Conservation (phyloP, 2,888 invertebrate species). For the Troilus luridus region DNA sequence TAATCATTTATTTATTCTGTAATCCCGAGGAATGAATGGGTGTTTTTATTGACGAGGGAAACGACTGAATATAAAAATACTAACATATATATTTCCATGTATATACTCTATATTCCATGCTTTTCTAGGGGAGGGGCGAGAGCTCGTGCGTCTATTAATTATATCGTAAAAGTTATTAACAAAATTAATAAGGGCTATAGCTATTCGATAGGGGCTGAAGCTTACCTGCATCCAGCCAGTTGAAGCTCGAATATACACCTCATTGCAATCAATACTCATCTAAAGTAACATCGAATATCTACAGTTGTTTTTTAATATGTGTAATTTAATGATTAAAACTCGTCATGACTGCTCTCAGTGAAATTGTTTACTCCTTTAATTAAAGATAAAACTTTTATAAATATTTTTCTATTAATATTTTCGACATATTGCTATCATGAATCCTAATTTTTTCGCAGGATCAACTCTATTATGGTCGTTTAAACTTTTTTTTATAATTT, state of each 20-base stretch:
- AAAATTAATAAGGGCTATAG: neutral
- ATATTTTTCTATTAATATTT: neutral
- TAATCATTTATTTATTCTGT: neutral
- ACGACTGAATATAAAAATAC: neutral
- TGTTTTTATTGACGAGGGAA: neutral
- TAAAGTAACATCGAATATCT: neutral
- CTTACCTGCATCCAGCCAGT: neutral
- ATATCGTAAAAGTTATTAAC: neutral
- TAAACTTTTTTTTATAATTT: too few species aligned
- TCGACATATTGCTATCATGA: neutral
- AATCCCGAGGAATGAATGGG: neutral
- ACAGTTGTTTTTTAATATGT: neutral
- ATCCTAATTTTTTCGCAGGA: neutral
- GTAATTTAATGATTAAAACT: too few species aligned
- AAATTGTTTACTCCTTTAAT: neutral
- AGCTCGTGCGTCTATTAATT: too few species aligned
- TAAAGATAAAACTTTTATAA: neutral
- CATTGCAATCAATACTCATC: conserved; percentile 17
- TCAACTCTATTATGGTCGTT: too few species aligned
- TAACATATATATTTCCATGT: neutral
- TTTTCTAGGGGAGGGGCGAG: too few species aligned
- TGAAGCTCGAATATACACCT: neutral
- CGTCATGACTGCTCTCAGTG: neutral
- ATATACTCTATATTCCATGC: too few species aligned
- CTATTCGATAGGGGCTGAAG: neutral